A percentile compares a stretch with the other conserved stretches of the same genome.
Conservation (phyloP, 2,888 invertebrate genomes). For the Sipha maydis region DNA sequence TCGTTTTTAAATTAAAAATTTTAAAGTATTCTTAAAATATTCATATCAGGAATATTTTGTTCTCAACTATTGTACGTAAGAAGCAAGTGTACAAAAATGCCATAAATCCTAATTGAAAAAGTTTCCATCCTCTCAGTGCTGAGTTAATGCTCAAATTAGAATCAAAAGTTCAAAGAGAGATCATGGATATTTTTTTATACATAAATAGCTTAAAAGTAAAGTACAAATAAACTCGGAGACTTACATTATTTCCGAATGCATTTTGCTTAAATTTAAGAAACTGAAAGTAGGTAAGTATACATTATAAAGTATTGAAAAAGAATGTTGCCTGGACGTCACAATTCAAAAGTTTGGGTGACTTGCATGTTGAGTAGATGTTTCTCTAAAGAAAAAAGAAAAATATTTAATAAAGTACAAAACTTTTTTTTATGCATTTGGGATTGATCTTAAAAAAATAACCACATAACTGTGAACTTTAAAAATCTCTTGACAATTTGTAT, state of each 20-base stretch:
- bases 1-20: too few species aligned
- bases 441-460: slow-evolving; percentile 47
- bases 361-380: slow-evolving; percentile 35
- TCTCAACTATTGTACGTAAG: not conserved
- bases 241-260: slow-evolving; percentile 29
- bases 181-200: slow-evolving; percentile 4
- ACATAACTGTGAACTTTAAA: slow-evolving; percentile 22
- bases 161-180: slow-evolving; percentile 37
- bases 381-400: slow-evolving; percentile 47
- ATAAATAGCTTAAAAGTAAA: slow-evolving; percentile 25
- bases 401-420: slow-evolving; percentile 42
- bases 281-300: not conserved
- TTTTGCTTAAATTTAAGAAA: slow-evolving; percentile 43
- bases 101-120: slow-evolving; percentile 56
- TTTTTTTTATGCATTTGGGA: slow-evolving; percentile 8
- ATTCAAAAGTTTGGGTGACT: slow-evolving; percentile 43
- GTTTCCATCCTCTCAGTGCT: slow-evolving; percentile 10
- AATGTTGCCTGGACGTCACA: slow-evolving; percentile 45
- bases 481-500: not conserved
- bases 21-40: not conserved
- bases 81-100: not conserved
- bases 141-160: slow-evolving; percentile 39
- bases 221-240: slow-evolving; percentile 25
- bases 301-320: slow-evolving; percentile 32
- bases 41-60: not conserved